Conservation (phyloP, 2,797 vertebrate species). For the Lateolabrax maculatus region DNA sequence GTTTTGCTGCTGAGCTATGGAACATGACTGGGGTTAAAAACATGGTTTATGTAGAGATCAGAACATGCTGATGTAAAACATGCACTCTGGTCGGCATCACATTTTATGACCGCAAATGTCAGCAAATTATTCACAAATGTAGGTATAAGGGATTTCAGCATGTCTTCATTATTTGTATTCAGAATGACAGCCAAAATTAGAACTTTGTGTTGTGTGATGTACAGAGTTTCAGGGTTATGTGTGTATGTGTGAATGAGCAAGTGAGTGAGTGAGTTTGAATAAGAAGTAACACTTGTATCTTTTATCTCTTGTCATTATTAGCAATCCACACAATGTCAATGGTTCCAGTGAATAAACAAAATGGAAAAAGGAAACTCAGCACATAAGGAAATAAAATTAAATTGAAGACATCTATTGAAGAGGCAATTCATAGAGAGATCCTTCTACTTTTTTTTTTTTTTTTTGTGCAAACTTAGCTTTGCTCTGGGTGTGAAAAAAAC, state of each 20-base stretch:
- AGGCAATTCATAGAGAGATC: background rate
- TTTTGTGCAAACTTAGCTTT: too few relatives aligned
- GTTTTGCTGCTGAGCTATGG: conserved; percentile 54
- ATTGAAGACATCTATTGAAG: background rate
- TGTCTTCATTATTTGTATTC: conserved; percentile 16
- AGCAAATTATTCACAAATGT: conserved; percentile 26
- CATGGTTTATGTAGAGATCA: conserved; percentile 59
- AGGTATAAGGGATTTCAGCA: background rate
- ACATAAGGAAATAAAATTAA: background rate
- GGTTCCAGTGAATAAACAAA: background rate
- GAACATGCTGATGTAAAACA: conserved; percentile 57
- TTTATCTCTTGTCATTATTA: conserved; percentile 6
- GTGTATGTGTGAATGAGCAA: background rate
- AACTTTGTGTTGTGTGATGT: background rate
- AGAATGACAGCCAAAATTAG: background rate
- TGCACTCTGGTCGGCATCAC: conserved; percentile 35
- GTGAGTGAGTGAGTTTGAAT: background rate
- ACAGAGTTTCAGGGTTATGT: background rate
- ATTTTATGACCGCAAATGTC: conserved; percentile 39
- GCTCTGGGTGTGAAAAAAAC: background rate
- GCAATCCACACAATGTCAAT: conserved; percentile 6
- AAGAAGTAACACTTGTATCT: background rate
- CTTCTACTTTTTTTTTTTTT: too few relatives aligned
- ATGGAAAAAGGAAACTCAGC: background rate
- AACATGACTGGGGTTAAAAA: conserved; percentile 64